phyloP scores from a whole-genome alignment of 1,140 invertebrate species.

The Subanguina moxae region DNA sequence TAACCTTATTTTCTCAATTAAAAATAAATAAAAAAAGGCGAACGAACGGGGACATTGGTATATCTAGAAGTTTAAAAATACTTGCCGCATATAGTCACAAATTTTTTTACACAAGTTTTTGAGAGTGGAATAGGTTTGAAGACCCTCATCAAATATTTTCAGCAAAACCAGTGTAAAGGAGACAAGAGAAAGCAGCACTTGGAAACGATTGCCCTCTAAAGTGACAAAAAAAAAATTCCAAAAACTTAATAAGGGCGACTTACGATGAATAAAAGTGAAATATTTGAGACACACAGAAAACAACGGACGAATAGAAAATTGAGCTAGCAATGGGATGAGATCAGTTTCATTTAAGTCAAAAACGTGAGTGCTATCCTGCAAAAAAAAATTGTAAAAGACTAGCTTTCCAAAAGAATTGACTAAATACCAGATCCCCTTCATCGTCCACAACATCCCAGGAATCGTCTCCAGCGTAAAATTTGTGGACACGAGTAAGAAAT shows the following conservation, averaged over 20 bases:
- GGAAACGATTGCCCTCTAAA: conserved; percentile 33
- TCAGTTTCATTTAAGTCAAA: conserved; percentile 33
- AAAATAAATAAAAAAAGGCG: too few species aligned
- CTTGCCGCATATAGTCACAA: conserved; percentile 27
- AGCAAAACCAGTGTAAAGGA: conserved; percentile 37
- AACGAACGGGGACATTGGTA: too few species aligned
- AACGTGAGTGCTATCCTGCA: conserved; percentile 26
- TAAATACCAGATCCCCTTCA: conserved; percentile 33
- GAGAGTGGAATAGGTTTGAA: conserved; percentile 28
- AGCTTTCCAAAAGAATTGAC: not conserved
- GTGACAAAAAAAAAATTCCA: not conserved
- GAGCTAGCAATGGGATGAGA: conserved; percentile 28
- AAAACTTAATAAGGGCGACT: not conserved
- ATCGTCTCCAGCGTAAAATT: conserved; percentile 40
- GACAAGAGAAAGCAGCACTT: conserved; percentile 35
- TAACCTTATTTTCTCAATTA: too few species aligned
- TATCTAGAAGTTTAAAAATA: too few species aligned
- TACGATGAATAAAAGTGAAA: conserved; percentile 39
- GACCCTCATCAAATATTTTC: conserved; percentile 37
- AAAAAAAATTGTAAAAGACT: not conserved
- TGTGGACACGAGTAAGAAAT: conserved; percentile 29
- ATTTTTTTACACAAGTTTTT: conserved; percentile 43
- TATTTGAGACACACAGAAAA: conserved; percentile 30
- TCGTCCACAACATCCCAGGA: conserved; percentile 38
- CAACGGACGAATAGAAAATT: conserved; percentile 31